Percentiles rank a stretch among this genome's conserved stretches.
Evolutionary conservation across 2,888 invertebrate genomes (phyloP).

Genomic region (Limenitis camilla): DNA sequence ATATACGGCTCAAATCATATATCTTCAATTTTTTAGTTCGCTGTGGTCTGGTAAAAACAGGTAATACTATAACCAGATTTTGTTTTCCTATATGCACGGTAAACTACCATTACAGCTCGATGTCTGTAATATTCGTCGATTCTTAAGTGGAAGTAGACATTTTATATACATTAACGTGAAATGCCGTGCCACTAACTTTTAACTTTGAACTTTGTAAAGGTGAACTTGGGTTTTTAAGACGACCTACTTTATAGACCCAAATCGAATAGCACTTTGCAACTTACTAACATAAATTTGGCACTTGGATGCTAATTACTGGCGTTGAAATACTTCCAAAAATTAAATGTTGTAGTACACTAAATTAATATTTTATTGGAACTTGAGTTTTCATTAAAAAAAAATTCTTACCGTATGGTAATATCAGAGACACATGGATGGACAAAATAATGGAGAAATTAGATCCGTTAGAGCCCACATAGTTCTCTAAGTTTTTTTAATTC

Average conservation of each 20-base stretch:
- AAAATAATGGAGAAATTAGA: slow-evolving; percentile 22
- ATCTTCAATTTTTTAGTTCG: no score
- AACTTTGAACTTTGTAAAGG: slow-evolving; percentile 11
- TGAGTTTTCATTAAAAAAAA: not conserved
- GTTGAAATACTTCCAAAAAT: no score
- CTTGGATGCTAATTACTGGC: no score
- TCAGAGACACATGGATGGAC: no score
- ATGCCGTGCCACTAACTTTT: slow-evolving; percentile 8
- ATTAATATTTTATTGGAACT: no score
- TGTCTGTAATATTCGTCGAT: no score
- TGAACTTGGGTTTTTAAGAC: slow-evolving; percentile 7
- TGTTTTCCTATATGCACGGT: no score
- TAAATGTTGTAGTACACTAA: no score
- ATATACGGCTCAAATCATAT: no score
- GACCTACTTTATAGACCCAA: slow-evolving; percentile 1
- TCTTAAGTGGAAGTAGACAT: not conserved
- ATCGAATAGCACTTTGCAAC: not conserved
- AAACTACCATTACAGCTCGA: no score
- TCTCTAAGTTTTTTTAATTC: not conserved
- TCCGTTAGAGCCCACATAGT: slow-evolving; percentile 16
- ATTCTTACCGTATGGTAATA: not conserved
- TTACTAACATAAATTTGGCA: not conserved
- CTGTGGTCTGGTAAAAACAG: no score
- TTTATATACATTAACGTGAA: slow-evolving; percentile 1
- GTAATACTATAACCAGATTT: no score